A percentile compares a stretch with the other conserved stretches of the same genome.
phyloP scores from a whole-genome alignment of 2,888 invertebrate species.

The Neoaliturus tenellus region DNA sequence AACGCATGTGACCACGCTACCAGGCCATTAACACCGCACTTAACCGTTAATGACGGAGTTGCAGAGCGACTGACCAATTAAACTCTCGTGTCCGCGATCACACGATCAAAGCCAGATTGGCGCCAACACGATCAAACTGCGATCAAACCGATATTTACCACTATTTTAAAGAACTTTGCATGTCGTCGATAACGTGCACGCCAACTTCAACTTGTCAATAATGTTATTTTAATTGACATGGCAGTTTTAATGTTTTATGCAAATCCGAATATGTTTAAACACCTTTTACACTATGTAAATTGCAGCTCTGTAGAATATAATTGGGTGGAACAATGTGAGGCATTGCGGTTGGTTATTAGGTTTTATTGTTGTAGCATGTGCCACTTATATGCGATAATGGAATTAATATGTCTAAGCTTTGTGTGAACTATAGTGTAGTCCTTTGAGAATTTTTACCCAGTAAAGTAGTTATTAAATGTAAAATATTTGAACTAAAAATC shows the following conservation, averaged over 20 bases:
- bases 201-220: background rate
- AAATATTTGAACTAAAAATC: no score
- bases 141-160: background rate
- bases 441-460: no score
- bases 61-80: background rate
- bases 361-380: no score
- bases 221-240: constrained; percentile 15
- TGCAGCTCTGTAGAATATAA: no score
- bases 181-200: background rate
- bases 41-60: constrained; percentile 11
- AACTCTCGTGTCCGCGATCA: background rate
- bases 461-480: no score
- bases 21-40: background rate
- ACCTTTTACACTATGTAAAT: background rate
- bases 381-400: no score
- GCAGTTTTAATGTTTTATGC: constrained; percentile 7
- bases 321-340: no score
- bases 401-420: no score
- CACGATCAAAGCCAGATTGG: background rate
- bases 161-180: background rate
- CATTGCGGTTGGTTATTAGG: no score
- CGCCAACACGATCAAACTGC: background rate
- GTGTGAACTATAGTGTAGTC: no score
- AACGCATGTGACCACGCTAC: background rate
- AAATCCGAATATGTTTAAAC: background rate